Percentiles rank a stretch among this genome's conserved stretches.
phyloP scores from a whole-genome alignment of 2,888 invertebrate species.

The Hybos culiciformis region DNA sequence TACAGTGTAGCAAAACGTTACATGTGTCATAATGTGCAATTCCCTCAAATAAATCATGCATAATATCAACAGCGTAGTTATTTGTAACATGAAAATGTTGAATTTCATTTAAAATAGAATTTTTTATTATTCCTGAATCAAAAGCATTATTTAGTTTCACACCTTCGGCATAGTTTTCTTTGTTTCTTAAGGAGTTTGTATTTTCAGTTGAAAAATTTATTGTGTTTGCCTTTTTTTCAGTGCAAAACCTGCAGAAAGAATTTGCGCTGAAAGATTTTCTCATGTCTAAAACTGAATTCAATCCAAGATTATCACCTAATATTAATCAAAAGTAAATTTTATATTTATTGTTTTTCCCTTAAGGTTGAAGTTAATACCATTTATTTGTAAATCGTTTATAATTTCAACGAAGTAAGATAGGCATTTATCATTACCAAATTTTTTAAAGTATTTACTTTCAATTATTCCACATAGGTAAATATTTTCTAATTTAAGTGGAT shows the following conservation, averaged over 20 bases:
- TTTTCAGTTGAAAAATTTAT: slow-evolving; percentile 3
- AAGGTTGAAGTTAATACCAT: slow-evolving; percentile 2
- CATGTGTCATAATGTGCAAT: slow-evolving; percentile 7
- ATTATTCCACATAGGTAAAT: neutral
- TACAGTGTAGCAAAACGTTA: slow-evolving; percentile 9
- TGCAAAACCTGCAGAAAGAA: slow-evolving; percentile 9
- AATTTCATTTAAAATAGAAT: slow-evolving; percentile 9
- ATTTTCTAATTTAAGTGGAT: neutral
- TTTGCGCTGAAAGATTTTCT: slow-evolving; percentile 6
- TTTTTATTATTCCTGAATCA: slow-evolving; percentile 1
- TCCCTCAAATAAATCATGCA: slow-evolving; percentile 11
- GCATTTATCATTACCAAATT: neutral
- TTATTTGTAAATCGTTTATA: slow-evolving; percentile 4
- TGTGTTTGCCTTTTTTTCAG: neutral
- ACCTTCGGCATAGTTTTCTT: slow-evolving; percentile 4
- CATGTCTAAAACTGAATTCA: slow-evolving; percentile 5
- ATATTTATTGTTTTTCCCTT: neutral
- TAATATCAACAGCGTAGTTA: slow-evolving; percentile 11
- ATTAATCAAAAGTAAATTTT: slow-evolving; percentile 3
- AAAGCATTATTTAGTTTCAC: neutral
- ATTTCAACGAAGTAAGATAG: neutral
- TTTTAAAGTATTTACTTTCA: neutral
- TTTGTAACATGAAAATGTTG: slow-evolving; percentile 10
- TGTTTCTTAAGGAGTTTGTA: slow-evolving; percentile 1
- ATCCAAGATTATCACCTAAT: slow-evolving; percentile 5